Evolutionary conservation across 2,888 invertebrate species (phyloP), one percentile per base, ranked within the genome.

Genomic region (Troides helena): DNA sequence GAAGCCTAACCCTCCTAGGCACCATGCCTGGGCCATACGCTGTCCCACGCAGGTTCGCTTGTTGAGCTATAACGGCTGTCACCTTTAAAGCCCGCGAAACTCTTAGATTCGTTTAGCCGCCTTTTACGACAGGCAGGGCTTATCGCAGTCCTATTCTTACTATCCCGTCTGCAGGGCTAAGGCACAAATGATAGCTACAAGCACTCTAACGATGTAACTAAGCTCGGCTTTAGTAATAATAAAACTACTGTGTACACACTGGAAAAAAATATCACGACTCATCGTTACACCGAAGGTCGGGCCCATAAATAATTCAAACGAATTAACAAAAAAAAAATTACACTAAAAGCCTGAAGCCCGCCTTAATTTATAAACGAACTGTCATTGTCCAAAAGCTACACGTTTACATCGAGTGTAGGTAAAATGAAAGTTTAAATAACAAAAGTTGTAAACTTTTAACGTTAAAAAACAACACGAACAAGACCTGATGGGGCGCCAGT

Each of bases 281-380:
- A 60, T 60, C n/a, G 5, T 66, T 60, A 50, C 30, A n/a, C 23
- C 30, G 21, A 66, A 59, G 60, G 50, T 60, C 66, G 25, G 59
- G 60, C 66, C 66, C 60, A 12, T 50, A 60, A 60, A 46, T 46
- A 59, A n/a, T 50, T 60, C 21, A 21, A 46, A 43, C 18, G n/a
- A 43, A 58, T 50, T 66, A 59, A 50, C 21, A 12, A 50, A 50
- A 50, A 50, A 50, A n/a, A 50, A 62, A 17, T 25, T 66, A 17
- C 50, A 30, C 30, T 65, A 65, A 66, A 65, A 50, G 50, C 59
- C 30, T 30, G 21, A 50, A n/a, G 46, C 59, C 59, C 30, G 50
- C 30, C 43, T 25, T 59, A n/a, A 59, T 58, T 36, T 18, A 36
- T n/a, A 60, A 60, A 60, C 14, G 25, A 18, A 50, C 50, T 59